These are phyloP conservation scores for Pangasianodon hypophthalmus DNA, from an alignment of 2,113 vertebrate species.

Conservation along the genomic window DNA sequence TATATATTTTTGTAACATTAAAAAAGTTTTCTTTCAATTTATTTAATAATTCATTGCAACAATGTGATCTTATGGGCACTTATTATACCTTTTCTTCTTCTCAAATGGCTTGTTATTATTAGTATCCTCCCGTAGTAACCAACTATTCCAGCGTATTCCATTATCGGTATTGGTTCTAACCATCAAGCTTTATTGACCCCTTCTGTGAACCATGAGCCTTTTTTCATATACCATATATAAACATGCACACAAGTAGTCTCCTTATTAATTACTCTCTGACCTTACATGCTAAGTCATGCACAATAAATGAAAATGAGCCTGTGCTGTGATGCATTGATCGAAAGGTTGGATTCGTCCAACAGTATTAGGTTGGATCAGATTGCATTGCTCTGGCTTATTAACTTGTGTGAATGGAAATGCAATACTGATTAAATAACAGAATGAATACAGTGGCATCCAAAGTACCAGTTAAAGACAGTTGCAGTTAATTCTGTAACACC, in stretches of 20 bases:
- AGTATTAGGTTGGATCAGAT: constrained; percentile 8
- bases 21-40: neutral
- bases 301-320: constrained; percentile 6
- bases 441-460: neutral
- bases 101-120: neutral
- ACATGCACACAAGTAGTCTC: neutral
- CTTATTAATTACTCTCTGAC: constrained; percentile 12
- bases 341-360: constrained; percentile 11
- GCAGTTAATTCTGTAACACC: neutral
- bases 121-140: neutral
- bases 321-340: neutral
- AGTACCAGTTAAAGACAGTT: neutral
- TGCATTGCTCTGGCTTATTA: constrained; percentile 4
- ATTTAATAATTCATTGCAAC: neutral
- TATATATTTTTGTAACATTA: neutral
- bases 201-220: neutral
- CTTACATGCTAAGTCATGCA: constrained; percentile 13
- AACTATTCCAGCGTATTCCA: neutral
- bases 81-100: neutral
- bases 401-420: constrained; percentile 9
- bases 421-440: neutral
- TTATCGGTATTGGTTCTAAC: neutral
- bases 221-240: neutral
- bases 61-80: neutral
- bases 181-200: neutral